Conservation (phyloP, 2,797 vertebrate genomes). For the Malurus leucopterus region DNA sequence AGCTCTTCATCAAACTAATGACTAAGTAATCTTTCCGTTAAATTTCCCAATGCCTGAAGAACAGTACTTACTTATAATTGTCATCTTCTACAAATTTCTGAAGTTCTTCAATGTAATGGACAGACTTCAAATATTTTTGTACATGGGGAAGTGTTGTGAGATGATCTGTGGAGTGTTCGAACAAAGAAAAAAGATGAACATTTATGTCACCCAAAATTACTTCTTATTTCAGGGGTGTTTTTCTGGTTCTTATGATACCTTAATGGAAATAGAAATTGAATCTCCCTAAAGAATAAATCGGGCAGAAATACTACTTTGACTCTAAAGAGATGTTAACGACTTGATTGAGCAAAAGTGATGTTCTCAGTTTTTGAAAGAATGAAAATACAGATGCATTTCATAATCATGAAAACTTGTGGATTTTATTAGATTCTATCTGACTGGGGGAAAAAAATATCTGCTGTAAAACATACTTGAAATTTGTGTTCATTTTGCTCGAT, state of each 20-base stretch:
- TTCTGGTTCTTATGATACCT: neutral
- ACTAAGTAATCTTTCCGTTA: neutral
- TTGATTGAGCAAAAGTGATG: neutral
- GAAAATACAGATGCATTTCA: neutral
- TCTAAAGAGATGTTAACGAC: neutral
- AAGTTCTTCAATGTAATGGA: constrained; percentile 93
- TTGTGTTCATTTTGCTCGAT: neutral
- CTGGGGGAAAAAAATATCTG: neutral
- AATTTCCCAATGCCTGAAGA: neutral
- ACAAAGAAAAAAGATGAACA: neutral
- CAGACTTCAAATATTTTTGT: constrained; percentile 93
- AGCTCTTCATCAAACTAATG: neutral
- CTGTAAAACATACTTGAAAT: neutral
- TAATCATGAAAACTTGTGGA: neutral
- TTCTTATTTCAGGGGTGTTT: neutral
- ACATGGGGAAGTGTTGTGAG: constrained; percentile 87
- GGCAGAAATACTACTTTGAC: neutral
- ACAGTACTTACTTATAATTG: constrained; percentile 89
- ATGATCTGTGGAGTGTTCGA: constrained; percentile 74
- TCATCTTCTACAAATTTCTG: constrained; percentile 96
- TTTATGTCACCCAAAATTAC: neutral
- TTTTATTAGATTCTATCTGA: neutral
- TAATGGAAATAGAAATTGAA: neutral
- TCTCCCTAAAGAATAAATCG: neutral
- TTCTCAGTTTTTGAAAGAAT: neutral